Conservation (phyloP, 2,113 vertebrate species). For the Halichoeres trimaculatus region DNA sequence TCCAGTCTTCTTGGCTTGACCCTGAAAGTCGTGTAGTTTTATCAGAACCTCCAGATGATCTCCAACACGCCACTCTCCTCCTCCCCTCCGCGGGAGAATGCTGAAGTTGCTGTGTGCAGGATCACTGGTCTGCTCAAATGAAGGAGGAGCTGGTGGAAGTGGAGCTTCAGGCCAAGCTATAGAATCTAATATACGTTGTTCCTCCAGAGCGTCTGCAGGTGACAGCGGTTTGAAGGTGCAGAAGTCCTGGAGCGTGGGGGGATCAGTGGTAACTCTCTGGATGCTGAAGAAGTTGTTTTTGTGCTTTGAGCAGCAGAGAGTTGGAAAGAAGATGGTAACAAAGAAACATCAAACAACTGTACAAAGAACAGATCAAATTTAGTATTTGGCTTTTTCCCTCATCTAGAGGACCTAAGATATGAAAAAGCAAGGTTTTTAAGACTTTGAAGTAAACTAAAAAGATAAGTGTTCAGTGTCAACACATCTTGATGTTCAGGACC, state of each 20-base stretch:
- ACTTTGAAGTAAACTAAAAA: no score
- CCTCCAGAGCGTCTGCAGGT: constrained; percentile 80
- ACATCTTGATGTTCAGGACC: no score
- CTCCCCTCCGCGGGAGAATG: constrained; percentile 74
- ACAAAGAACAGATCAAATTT: no score
- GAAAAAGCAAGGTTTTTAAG: no score
- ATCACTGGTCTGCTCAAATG: constrained; percentile 81
- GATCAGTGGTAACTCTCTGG: neutral
- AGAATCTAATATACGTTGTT: constrained; percentile 81
- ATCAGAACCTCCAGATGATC: constrained; percentile 87
- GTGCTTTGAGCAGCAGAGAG: neutral
- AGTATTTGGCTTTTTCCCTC: no score
- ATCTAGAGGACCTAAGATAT: no score
- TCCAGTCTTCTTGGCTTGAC: constrained; percentile 87
- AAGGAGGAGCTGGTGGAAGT: constrained; percentile 29
- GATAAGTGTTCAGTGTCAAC: no score
- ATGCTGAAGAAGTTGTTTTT: accelerated
- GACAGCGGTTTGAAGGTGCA: constrained; percentile 78
- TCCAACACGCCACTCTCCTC: constrained; percentile 81
- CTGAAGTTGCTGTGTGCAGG: constrained; percentile 71
- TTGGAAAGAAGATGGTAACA: neutral
- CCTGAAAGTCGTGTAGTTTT: constrained; percentile 85
- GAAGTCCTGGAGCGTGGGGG: neutral
- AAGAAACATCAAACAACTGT: no score
- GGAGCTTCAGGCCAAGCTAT: constrained; percentile 84